Evolutionary conservation across 1,140 invertebrate genomes (phyloP), one percentile per base, ranked within the genome.

Genomic region (Littorina saxatilis): DNA sequence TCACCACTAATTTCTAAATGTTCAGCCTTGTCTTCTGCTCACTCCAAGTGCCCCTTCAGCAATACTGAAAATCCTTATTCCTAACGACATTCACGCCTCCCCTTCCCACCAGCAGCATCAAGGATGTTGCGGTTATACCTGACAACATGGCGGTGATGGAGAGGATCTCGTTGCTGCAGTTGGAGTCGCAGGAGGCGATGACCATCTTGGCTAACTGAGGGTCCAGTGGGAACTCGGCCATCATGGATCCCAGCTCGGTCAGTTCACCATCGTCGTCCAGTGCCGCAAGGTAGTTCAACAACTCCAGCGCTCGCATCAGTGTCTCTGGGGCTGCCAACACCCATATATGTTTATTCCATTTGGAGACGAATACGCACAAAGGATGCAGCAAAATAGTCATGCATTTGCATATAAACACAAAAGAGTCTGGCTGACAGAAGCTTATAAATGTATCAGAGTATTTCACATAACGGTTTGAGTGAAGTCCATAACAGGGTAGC

Each of bases 141-240:
- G 98, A 99, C 86, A 99, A 93, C 99, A 99, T 99, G 77, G 98
- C 98, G 27, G 98, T 99, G 88, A 99, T 98, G 87, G 98, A 99
- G 32, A 99, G 95, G 87, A 99, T 99, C 94, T 99, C 99, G 93
- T 99, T 99, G 84, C 98, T 99, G 91, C 99, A 99, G 93, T 98
- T 99, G 92, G 98, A 97, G 93, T 99, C 98, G 86, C 94, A 95
- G 82, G 96, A 97, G 50, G 98, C 97, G 83, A 99, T 99, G 39
- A 99, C 94, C 97, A 99, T 99, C 94, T 99, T 99, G 0, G 99
- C 98, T 27, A 99, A 93, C 91, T 99, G 99, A 2, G 99, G 99
- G 94, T 99, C 99, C 9, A 99, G 93, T 0, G 99, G 99, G 90
- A 99, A 99, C 93, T 99, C 99, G 0, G 99, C 98, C 99, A 99